phyloP scores from a whole-genome alignment of 2,888 invertebrate genomes.

The Sericinus montela region DNA sequence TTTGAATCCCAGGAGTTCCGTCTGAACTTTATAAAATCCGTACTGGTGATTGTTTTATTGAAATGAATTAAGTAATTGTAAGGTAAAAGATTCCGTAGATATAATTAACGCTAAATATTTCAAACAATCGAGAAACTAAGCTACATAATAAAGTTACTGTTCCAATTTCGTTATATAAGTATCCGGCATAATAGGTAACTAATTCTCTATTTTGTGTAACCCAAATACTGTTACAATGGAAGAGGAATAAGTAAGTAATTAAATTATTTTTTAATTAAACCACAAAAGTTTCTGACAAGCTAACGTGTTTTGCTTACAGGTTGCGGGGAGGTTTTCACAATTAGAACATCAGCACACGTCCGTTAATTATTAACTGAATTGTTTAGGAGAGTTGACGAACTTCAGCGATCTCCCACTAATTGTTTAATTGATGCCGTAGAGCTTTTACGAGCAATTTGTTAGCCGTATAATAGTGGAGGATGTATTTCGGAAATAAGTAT shows the following conservation, averaged over 20 bases:
- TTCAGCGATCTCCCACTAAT: slow-evolving; percentile 19
- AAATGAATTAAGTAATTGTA: too few species aligned
- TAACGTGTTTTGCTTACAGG: slow-evolving; percentile 8
- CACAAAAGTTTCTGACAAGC: slow-evolving; percentile 13
- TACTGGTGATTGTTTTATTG: too few species aligned
- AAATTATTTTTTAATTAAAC: slow-evolving; percentile 16
- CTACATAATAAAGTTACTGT: too few species aligned
- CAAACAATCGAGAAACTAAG: too few species aligned
- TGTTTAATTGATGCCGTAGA: slow-evolving; percentile 17
- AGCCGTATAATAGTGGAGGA: slow-evolving; percentile 1
- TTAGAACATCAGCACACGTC: slow-evolving; percentile 18
- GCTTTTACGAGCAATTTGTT: slow-evolving; percentile 17
- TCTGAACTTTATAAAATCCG: too few species aligned
- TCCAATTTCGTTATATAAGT: too few species aligned
- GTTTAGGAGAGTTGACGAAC: slow-evolving; percentile 20
- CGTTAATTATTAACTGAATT: slow-evolving; percentile 20
- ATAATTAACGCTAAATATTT: too few species aligned
- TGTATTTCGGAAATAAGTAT: slow-evolving; percentile 2
- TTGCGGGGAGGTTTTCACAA: slow-evolving; percentile 14
- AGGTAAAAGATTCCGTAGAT: too few species aligned
- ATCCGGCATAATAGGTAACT: too few species aligned
- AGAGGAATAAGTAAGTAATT: background rate
- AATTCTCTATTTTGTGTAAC: too few species aligned
- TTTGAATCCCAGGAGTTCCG: too few species aligned
- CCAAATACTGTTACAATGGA: too few species aligned